Percentiles rank a stretch among this genome's conserved stretches.
Evolutionary conservation across 53 echinoderm and acorn worm species (phyloP).

Genomic region (Zoroaster sp.): DNA sequence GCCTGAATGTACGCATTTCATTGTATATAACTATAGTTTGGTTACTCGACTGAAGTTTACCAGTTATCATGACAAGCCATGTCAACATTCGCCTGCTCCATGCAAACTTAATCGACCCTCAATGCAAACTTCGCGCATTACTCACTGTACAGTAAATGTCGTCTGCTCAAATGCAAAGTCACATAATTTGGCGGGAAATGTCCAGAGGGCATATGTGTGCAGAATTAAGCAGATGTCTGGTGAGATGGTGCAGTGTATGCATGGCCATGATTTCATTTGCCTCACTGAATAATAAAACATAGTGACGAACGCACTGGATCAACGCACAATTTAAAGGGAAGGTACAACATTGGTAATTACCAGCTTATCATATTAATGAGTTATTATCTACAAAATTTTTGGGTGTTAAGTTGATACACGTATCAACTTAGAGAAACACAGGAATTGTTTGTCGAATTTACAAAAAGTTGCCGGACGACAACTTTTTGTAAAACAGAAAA

Average conservation of each 20-base stretch:
- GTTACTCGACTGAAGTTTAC: neutral
- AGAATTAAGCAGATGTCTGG: conserved; percentile 10
- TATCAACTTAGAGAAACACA: too few species aligned
- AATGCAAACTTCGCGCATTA: neutral
- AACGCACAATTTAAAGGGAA: too few species aligned
- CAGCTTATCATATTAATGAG: too few species aligned
- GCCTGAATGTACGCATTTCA: too few species aligned
- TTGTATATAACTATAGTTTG: too few species aligned
- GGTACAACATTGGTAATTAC: too few species aligned
- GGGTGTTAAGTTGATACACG: too few species aligned
- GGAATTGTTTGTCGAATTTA: too few species aligned
- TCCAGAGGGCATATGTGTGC: conserved; percentile 28
- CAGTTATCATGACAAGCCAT: neutral
- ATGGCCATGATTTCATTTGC: neutral
- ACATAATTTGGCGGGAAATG: conserved; percentile 48
- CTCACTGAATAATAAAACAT: neutral
- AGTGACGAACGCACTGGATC: neutral
- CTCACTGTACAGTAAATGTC: neutral
- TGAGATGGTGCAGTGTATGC: neutral
- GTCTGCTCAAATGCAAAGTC: conserved; percentile 36
- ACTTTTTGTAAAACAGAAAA: too few species aligned
- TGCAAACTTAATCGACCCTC: neutral
- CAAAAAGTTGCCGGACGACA: too few species aligned
- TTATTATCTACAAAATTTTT: too few species aligned
- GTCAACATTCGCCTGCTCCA: neutral